phyloP scores from a whole-genome alignment of 1,140 invertebrate species.

The Theocolax elegans region DNA sequence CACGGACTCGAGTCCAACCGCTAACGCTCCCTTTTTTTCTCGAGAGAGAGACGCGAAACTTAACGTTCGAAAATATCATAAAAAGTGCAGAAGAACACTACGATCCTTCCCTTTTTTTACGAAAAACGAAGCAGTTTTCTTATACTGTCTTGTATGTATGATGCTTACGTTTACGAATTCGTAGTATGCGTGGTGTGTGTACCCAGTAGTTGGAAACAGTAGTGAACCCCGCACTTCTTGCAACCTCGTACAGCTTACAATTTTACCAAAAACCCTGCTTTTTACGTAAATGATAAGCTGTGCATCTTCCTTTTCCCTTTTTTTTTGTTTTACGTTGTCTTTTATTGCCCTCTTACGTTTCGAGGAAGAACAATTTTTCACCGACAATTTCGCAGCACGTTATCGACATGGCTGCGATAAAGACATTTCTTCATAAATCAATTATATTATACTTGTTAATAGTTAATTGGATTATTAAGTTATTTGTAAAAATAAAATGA shows the following conservation, averaged over 20 bases:
- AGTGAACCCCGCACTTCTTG: not conserved
- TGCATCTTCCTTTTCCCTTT: not conserved
- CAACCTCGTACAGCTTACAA: not conserved
- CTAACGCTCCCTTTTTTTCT: too few species aligned
- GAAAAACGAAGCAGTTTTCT: constrained; percentile 2
- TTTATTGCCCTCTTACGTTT: too few species aligned
- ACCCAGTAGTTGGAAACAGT: constrained; percentile 13
- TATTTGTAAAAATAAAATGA: too few species aligned
- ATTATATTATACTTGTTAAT: too few species aligned
- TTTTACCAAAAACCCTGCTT: constrained; percentile 14
- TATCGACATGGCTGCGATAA: too few species aligned
- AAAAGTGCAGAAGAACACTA: constrained; percentile 9
- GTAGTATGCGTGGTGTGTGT: too few species aligned
- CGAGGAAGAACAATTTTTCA: not conserved
- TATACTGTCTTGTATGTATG: too few species aligned
- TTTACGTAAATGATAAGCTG: constrained; percentile 7
- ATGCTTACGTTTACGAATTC: constrained; percentile 7
- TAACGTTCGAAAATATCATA: constrained; percentile 5
- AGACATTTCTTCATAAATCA: too few species aligned
- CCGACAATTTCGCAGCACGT: not conserved
- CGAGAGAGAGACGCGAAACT: not conserved
- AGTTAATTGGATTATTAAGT: too few species aligned
- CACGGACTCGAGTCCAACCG: too few species aligned
- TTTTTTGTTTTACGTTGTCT: too few species aligned
- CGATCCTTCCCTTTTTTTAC: constrained; percentile 10